Evolutionary conservation across 2,888 invertebrate genomes (phyloP), one percentile per base, ranked within the genome.

Genomic region (Erebia epiphron): DNA sequence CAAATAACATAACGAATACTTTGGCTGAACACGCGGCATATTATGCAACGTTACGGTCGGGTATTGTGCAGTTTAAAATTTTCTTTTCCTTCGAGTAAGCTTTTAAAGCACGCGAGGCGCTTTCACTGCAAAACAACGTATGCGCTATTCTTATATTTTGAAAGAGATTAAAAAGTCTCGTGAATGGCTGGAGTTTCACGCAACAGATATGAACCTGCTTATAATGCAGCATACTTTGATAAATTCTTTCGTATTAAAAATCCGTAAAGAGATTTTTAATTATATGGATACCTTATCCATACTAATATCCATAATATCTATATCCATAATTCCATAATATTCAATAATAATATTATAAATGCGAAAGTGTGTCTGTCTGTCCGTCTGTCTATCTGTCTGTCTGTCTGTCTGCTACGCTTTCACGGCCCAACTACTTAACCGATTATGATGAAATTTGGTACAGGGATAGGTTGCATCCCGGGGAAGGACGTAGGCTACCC

Each of bases 1-100:
- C 91, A 91, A 92, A 93, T 92, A 90, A 92, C 92, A 91, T 92
- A 92, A 91, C 91, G 92, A 92, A 92, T 92, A 92, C 88, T 93
- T 93, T 91, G 89, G 91, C 88, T 88, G 90, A 90, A 90, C 88
- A 88, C 89, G 88, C 87, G 89, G 85, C 87, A 87, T 91, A 91
- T 92, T 92, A 92, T 92, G 91, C 92, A 92, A 92, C 86, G 85
- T 87, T 91, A 89, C 87, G 80, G 79, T 83, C 86, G 86, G 88
- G 87, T 88, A 89, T 89, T 88, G 86, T 89, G 85, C 84, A 84
- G 84, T 87, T 83, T 82, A 83, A 88, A 88, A 88, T 85, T 86
- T 90, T 83, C 86, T 85, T 83, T 79, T 86, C 83, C 85, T 89
- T 84, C 79, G 80, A 80, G 79, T 80, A 78, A 87, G 85, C 86